A percentile compares a stretch with the other conserved stretches of the same genome.
phyloP scores from a whole-genome alignment of 2,797 vertebrate species.

The Enteromius viviparus region DNA sequence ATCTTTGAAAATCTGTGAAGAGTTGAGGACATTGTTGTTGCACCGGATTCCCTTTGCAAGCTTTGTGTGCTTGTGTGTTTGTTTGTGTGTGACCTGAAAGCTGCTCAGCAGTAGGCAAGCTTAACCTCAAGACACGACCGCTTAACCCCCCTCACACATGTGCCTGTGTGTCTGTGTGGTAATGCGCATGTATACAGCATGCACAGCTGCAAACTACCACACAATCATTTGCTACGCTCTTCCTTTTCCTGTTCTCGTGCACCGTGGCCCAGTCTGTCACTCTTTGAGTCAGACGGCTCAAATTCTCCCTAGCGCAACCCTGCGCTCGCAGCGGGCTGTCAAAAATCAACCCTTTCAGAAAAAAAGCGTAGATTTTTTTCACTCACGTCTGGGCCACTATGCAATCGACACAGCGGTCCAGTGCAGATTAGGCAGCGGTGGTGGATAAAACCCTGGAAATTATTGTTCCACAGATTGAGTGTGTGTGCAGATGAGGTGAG shows the following conservation, averaged over 20 bases:
- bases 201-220: conserved; percentile 53
- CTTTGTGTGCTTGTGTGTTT: conserved; percentile 18
- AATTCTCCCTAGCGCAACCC: not conserved
- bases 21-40: conserved; percentile 34
- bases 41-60: conserved; percentile 39
- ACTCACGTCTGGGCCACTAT: not conserved
- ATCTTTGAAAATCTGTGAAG: not conserved
- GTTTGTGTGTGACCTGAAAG: conserved; percentile 39
- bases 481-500: conserved; percentile 43
- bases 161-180: conserved; percentile 19
- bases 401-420: not conserved
- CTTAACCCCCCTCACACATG: conserved; percentile 25
- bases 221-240: conserved; percentile 23
- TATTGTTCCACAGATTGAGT: conserved; percentile 26
- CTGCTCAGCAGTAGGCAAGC: conserved; percentile 34
- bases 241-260: conserved; percentile 57
- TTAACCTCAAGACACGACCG: conserved; percentile 25
- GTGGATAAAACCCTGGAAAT: conserved; percentile 46
- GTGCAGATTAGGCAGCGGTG: conserved; percentile 37
- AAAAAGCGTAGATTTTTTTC: not conserved
- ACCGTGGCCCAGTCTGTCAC: not conserved
- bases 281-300: conserved; percentile 5
- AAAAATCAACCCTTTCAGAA: conserved; percentile 37
- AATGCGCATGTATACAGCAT: conserved; percentile 20
- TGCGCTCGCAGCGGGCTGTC: not conserved